These are phyloP conservation scores for Aplocera efformata DNA, from an alignment of 2,888 invertebrate species.

Conservation along the genomic window DNA sequence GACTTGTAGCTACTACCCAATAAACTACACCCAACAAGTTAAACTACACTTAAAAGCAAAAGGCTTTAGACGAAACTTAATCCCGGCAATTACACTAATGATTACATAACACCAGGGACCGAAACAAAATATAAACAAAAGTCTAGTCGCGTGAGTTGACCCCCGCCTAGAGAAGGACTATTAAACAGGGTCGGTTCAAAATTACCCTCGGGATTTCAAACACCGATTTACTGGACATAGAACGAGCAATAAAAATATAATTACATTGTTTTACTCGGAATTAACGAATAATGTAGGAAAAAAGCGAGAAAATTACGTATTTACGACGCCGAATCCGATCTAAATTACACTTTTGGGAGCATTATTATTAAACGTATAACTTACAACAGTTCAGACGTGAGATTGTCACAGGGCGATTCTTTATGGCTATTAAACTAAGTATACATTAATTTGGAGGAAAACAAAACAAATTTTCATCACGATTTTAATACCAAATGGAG, in stretches of 20 bases:
- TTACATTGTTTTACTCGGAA: slow-evolving; percentile 66
- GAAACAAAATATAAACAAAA: slow-evolving; percentile 55
- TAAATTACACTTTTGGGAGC: slow-evolving; percentile 51
- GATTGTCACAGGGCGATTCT: slow-evolving; percentile 30
- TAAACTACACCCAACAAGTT: slow-evolving; percentile 15
- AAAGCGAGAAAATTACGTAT: slow-evolving; percentile 51
- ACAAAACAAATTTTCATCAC: slow-evolving; percentile 5
- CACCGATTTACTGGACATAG: slow-evolving; percentile 72
- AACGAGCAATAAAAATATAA: slow-evolving; percentile 76
- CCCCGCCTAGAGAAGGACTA: slow-evolving; percentile 59
- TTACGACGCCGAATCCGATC: slow-evolving; percentile 46
- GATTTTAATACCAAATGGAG: slow-evolving; percentile 1
- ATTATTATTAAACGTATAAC: slow-evolving; percentile 47
- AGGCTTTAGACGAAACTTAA: slow-evolving; percentile 48
- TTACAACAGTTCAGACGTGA: slow-evolving; percentile 40
- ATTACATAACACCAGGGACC: slow-evolving; percentile 58
- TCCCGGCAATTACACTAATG: slow-evolving; percentile 54
- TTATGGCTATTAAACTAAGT: slow-evolving; percentile 16
- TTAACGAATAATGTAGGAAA: slow-evolving; percentile 55
- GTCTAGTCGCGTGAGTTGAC: slow-evolving; percentile 49
- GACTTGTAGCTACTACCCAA: background rate
- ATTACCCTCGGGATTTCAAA: slow-evolving; percentile 62
- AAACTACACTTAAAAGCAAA: slow-evolving; percentile 29
- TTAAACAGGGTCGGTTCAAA: slow-evolving; percentile 69
- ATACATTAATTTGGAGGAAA: slow-evolving; percentile 2